phyloP scores from a whole-genome alignment of 1,140 invertebrate genomes.

The Rhagoletis pomonella region DNA sequence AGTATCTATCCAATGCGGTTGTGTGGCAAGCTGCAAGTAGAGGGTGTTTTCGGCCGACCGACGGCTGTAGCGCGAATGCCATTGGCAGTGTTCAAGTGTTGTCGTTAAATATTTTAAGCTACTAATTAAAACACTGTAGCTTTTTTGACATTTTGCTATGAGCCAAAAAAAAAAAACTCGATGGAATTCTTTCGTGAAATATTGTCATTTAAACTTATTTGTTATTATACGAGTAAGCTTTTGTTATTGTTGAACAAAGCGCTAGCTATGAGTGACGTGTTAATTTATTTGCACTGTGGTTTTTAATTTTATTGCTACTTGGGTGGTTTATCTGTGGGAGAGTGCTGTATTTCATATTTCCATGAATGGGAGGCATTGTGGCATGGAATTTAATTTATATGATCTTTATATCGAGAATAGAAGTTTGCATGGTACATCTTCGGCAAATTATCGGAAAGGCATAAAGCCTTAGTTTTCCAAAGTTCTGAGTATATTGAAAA shows the following conservation, averaged over 20 bases:
- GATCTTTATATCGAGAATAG: no score
- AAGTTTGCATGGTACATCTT: no score
- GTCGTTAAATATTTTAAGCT: conserved; percentile 36
- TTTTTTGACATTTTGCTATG: conserved; percentile 7
- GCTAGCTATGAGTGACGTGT: neutral
- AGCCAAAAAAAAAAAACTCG: no score
- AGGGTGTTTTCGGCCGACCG: neutral
- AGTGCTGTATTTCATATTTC: neutral
- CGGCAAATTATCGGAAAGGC: no score
- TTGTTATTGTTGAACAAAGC: neutral
- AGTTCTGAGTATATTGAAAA: no score
- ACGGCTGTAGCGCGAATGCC: neutral
- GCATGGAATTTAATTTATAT: no score
- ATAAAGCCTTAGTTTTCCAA: no score
- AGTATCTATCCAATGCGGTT: conserved; percentile 20
- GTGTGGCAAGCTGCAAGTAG: neutral
- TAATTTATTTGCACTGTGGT: neutral
- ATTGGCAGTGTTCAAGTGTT: neutral
- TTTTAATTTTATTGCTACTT: neutral
- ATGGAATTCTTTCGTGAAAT: neutral
- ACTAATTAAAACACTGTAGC: conserved; percentile 24
- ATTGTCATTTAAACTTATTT: neutral
- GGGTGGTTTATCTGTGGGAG: neutral
- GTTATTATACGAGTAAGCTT: no score
- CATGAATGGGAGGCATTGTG: no score